phyloP scores from a whole-genome alignment of 1,140 invertebrate genomes.

The Pissodes strobi region DNA sequence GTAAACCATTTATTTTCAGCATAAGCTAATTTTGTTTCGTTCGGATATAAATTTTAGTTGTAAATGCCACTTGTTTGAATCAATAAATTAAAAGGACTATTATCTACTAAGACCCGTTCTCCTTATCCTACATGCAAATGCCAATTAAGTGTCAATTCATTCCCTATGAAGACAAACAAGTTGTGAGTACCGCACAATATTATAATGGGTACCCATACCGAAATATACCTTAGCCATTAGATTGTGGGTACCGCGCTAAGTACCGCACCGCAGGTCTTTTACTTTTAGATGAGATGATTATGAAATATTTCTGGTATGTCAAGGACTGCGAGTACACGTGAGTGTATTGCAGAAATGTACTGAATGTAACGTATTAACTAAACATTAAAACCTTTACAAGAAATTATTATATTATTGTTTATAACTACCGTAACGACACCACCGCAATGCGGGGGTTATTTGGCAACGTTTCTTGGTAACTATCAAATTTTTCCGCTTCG shows the following conservation, averaged over 20 bases:
- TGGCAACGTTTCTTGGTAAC: too few relatives aligned
- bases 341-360: too few relatives aligned
- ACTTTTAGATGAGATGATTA: slow-evolving; percentile 17
- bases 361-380: background rate
- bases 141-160: slow-evolving; percentile 2
- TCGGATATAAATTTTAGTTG: too few relatives aligned
- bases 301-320: slow-evolving; percentile 18
- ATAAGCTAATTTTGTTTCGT: too few relatives aligned
- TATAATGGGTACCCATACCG: slow-evolving; percentile 7
- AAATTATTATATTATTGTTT: too few relatives aligned
- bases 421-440: too few relatives aligned
- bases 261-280: slow-evolving; percentile 14
- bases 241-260: slow-evolving; percentile 10
- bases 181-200: slow-evolving; percentile 9
- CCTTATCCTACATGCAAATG: slow-evolving; percentile 25
- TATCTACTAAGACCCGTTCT: slow-evolving; percentile 3
- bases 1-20: too few relatives aligned
- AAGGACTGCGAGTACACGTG: background rate
- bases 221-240: background rate
- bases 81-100: background rate
- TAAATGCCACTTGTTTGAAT: too few relatives aligned
- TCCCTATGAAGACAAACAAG: background rate
- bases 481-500: too few relatives aligned
- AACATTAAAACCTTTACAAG: too few relatives aligned
- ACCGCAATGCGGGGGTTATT: too few relatives aligned